These are phyloP conservation scores for Diadumene lineata DNA, from an alignment of 92 coral and sea anemone genomes.

Conservation along the genomic window DNA sequence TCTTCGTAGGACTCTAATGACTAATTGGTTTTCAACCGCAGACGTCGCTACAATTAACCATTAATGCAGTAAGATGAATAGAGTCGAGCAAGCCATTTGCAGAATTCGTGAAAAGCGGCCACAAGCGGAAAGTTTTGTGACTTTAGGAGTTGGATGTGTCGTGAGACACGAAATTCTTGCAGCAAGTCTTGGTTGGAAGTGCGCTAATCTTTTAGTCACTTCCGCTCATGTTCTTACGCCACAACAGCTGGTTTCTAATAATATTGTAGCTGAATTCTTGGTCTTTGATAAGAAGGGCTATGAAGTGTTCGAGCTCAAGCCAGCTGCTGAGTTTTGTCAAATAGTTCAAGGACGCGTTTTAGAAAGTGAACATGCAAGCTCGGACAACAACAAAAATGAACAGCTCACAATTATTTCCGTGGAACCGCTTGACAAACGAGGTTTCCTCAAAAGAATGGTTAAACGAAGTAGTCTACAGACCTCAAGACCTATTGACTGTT, in stretches of 20 bases:
- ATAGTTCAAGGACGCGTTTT: constrained; percentile 35
- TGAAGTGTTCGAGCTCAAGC: constrained; percentile 74
- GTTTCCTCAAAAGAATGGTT: constrained; percentile 82
- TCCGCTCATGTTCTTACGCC: constrained; percentile 62
- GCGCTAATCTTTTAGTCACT: constrained; percentile 65
- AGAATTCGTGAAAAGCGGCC: constrained; percentile 79
- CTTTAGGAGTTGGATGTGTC: constrained; percentile 79
- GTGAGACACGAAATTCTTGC: constrained; percentile 57
- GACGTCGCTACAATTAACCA: constrained; percentile 1
- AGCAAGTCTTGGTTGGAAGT: constrained; percentile 78
- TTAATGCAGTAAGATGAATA: constrained; percentile 56
- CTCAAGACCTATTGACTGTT: constrained; percentile 66
- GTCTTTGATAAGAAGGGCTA: constrained; percentile 69
- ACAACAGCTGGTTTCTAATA: constrained; percentile 63
- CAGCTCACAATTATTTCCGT: constrained; percentile 65
- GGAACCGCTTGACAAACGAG: constrained; percentile 77
- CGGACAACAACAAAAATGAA: constrained; percentile 25
- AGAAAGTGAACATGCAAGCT: constrained; percentile 15
- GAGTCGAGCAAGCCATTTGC: constrained; percentile 78
- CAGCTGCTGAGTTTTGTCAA: constrained; percentile 67
- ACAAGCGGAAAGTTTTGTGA: constrained; percentile 58
- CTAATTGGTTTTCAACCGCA: constrained; percentile 1
- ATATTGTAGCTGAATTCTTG: constrained; percentile 69
- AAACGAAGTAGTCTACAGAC: constrained; percentile 81
- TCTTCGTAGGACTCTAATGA: not conserved